Base-by-base conservation (phyloP, 1,140 invertebrate genomes). In the Thrips palmi region DNA sequence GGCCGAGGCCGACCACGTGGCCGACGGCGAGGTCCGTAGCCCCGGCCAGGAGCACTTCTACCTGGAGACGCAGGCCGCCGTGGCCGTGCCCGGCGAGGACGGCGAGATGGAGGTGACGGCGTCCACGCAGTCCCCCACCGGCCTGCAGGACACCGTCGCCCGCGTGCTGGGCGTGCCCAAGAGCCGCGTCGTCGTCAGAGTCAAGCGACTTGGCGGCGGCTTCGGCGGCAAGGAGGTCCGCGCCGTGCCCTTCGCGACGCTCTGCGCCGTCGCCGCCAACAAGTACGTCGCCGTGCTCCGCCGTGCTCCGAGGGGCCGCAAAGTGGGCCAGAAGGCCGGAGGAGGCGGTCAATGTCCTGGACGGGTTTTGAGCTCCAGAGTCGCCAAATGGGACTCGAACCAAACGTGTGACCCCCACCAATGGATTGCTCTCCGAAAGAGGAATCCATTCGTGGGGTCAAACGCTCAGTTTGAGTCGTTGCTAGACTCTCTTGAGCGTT, bases 11-110 rank as follows among this genome's bases (percentile, higher is more conserved):
- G 68, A 74, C 21, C 59, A 74, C 51, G 53, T 74, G 11, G 44
- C 77, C 19, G 71, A 79, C 57, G 81, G 85, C 7, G 71, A 77
- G 52, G 63, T 83, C 28, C 67, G 74, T 45, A 77, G 79, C 47
- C 86, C 86, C 28, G 88, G 86, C 0, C 92, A 97, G 57, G 89
- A 96, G 57, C 92, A 97, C 57, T 97, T 97, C 62, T 97, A 97
- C 59, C 58, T 97, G 42, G 87, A 92, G 61, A 92, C 89, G 0
- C 70, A 91, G 19, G 69, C 67, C 10, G 53, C 68, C 21, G 59
- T 87, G 28, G 87, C 72, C 1, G 59, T 86, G 20, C 85, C 85
- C 0, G 74, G 70, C 38, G 79, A 83, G 52, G 68, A 77, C 48
- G 74, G 84, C 46, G 88, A 93, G 56, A 62, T 94, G 37, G 85